phyloP scores from a whole-genome alignment of 2,113 vertebrate species.

The Narcine bancroftii region DNA sequence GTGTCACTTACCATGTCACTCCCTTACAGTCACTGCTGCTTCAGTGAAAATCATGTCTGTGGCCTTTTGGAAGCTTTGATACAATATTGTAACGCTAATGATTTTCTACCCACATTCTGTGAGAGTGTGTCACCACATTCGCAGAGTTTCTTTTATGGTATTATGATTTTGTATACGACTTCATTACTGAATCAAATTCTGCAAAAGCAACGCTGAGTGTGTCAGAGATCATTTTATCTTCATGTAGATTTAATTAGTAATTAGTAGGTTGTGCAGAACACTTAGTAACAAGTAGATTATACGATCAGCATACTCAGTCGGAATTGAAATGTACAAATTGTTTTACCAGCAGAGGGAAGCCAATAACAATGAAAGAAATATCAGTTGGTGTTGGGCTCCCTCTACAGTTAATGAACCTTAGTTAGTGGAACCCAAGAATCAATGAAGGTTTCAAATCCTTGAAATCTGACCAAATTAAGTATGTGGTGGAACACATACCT shows the following conservation, averaged over 20 bases:
- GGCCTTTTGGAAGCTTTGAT: neutral
- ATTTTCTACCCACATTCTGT: neutral
- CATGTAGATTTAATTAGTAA: neutral
- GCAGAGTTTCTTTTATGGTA: neutral
- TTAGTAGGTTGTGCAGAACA: neutral
- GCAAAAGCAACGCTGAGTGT: neutral
- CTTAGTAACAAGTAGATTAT: neutral
- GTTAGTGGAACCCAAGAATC: neutral
- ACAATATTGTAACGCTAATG: neutral
- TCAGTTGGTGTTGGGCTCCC: neutral
- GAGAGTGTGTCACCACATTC: neutral
- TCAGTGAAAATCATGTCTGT: neutral
- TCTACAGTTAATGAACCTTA: neutral
- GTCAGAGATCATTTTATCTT: neutral
- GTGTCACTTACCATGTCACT: too few species aligned
- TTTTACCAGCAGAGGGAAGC: constrained; percentile 19
- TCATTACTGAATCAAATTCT: neutral
- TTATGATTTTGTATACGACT: neutral
- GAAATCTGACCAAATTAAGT: neutral
- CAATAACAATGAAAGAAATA: neutral
- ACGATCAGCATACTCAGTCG: neutral
- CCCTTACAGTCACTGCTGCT: too few species aligned
- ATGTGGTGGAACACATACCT: too few species aligned
- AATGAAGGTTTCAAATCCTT: neutral
- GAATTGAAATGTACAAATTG: neutral